These are phyloP conservation scores for Lepidonotus clava DNA, from an alignment of 2,888 invertebrate genomes.

Conservation along the genomic window DNA sequence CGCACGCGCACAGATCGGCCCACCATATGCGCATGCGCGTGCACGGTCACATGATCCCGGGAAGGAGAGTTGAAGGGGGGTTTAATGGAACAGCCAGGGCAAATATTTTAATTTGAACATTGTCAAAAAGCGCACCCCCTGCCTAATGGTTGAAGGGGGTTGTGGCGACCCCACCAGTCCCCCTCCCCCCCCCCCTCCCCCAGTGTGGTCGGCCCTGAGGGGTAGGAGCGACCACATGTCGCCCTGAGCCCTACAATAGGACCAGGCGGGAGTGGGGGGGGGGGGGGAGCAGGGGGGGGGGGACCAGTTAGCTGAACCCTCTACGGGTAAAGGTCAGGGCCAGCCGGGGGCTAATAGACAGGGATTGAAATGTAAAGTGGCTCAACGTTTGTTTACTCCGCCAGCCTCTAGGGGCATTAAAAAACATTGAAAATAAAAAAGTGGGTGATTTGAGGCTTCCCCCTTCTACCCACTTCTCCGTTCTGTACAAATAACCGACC, in stretches of 20 bases:
- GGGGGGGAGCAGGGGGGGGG: not conserved
- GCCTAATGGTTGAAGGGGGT: no score
- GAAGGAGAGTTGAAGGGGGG: not conserved
- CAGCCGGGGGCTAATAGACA: conserved; percentile 26
- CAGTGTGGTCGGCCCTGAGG: not conserved
- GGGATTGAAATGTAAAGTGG: conserved; percentile 47
- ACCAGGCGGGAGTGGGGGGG: no score
- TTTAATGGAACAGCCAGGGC: conserved; percentile 8
- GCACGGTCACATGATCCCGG: not conserved
- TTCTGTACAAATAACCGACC: no score
- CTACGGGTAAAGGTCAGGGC: not conserved
- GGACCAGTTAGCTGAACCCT: not conserved
- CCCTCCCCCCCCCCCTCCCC: not conserved
- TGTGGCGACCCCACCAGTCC: not conserved
- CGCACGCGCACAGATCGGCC: conserved; percentile 40
- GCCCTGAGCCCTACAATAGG: conserved; percentile 13
- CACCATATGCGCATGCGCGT: conserved; percentile 34
- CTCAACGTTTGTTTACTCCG: conserved; percentile 42
- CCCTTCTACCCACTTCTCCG: not conserved
- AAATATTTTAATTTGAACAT: conserved; percentile 48
- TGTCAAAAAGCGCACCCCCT: not conserved
- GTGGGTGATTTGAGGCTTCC: not conserved
- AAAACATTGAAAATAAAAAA: not conserved
- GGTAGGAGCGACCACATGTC: conserved; percentile 22
- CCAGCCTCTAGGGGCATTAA: no score